A percentile compares a stretch with the other conserved stretches of the same genome.
These are phyloP conservation scores for Trididemnum nubilum DNA, from an alignment of 23 tunicate species.

Conservation along the genomic window DNA sequence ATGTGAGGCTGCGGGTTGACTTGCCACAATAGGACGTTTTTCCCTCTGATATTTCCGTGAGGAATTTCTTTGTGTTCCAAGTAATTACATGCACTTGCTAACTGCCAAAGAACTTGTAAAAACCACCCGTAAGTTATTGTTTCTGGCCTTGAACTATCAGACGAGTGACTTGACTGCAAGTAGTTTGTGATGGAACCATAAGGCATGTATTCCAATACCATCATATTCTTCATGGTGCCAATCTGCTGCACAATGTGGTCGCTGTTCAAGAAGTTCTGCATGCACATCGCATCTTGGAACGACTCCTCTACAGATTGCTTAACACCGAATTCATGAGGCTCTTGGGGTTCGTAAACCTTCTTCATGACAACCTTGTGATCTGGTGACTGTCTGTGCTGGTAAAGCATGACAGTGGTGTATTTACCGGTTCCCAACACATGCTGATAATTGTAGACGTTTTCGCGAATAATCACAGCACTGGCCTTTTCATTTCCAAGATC, in stretches of 20 bases:
- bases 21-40: conserved; percentile 65
- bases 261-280: conserved; percentile 49
- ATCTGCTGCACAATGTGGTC: conserved; percentile 61
- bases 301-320: conserved; percentile 60
- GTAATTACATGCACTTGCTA: conserved; percentile 76
- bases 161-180: neutral
- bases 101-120: conserved; percentile 69
- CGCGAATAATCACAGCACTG: neutral
- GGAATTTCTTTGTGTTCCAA: conserved; percentile 65
- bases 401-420: conserved; percentile 60
- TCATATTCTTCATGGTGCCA: conserved; percentile 63
- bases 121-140: conserved; percentile 37
- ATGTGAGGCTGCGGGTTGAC: conserved; percentile 64
- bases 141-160: neutral
- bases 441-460: conserved; percentile 43
- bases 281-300: conserved; percentile 51
- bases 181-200: conserved; percentile 56
- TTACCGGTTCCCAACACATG: conserved; percentile 67
- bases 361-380: conserved; percentile 33
- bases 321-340: conserved; percentile 35
- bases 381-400: conserved; percentile 6
- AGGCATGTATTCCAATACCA: conserved; percentile 61
- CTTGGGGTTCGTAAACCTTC: conserved; percentile 33
- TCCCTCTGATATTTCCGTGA: conserved; percentile 83
- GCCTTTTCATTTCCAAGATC: neutral